Evolutionary conservation across 2,113 vertebrate species (phyloP), one percentile per base, ranked within the genome.

Genomic region (Elephantulus edwardii): DNA sequence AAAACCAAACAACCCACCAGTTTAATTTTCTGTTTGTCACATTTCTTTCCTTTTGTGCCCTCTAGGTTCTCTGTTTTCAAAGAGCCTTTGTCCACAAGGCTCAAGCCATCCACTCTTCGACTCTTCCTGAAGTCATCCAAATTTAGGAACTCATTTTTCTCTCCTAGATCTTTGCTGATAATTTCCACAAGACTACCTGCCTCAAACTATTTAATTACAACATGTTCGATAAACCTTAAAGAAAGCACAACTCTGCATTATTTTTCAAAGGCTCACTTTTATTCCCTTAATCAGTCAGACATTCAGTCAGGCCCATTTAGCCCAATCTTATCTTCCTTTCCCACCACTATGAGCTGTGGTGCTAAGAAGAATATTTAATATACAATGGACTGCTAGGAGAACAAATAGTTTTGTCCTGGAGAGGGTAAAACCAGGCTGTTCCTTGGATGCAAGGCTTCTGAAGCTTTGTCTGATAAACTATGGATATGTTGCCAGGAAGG

Each of bases 161-260:
- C 33, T 64, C 28, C 68, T 68, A 40, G 56, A 81, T 84, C 64
- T 44, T 3, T 52, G 74, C 44, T 79, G 58, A 58, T 30, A 84
- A 78, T 33, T 46, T 87, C 56, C 79, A 79, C 13, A 35, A 75
- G 42, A 46, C 35, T 87, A 54, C 68, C 28, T 64, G 85, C 40
- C 30, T 94, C 92, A 88, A 48, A 84, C 26, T 33, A 64, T 89
- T 91, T 90, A 83, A 68, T 50, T n/a, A 42, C 58, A 86, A 91
- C 44, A 48, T 52, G 20, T 46, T 46, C 52, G 46, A 71, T 75
- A 71, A 84, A 84, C 74, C 60, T 91, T 62, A 60, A 91, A 83
- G 14, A 14, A 92, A 35, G 30, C 46, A 78, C 44, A 81, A 70
- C 75, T 81, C 74, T 48, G 35, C 58, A 82, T 50, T 70, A 14